Evolutionary conservation across 2,113 vertebrate species (phyloP).

Genomic region (Nyctereutes procyonoides): DNA sequence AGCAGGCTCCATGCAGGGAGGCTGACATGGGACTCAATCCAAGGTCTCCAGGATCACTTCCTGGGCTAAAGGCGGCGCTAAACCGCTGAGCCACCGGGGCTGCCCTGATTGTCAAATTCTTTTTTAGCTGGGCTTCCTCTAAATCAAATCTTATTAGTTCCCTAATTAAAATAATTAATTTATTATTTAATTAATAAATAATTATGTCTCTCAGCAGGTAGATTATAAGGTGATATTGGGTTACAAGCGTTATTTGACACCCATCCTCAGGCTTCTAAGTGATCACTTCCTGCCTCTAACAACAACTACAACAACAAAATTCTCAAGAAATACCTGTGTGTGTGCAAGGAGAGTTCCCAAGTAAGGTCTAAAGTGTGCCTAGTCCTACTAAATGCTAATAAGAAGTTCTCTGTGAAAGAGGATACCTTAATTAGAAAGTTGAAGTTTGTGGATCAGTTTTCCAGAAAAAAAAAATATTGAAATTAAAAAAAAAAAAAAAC

Average conservation of each 20-base stretch:
- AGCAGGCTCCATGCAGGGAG: too few relatives aligned
- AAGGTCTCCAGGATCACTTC: too few relatives aligned
- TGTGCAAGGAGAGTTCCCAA: background rate
- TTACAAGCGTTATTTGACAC: background rate
- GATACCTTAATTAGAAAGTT: background rate
- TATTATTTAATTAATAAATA: background rate
- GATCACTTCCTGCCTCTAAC: background rate
- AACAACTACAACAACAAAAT: background rate
- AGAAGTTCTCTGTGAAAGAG: background rate
- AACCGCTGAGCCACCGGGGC: too few relatives aligned
- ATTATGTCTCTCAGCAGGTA: background rate
- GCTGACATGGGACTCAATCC: too few relatives aligned
- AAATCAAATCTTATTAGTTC: background rate
- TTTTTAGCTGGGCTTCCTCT: background rate
- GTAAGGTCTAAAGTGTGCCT: background rate
- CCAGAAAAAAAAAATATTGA: slow-evolving; percentile 8
- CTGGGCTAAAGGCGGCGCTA: too few relatives aligned
- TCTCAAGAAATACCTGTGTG: background rate
- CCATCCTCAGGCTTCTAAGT: background rate
- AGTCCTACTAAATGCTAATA: background rate
- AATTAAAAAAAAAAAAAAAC: background rate
- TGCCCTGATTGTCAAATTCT: background rate
- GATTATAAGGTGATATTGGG: background rate
- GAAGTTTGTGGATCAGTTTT: background rate
- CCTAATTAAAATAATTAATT: background rate